Conservation (phyloP, 2,113 vertebrate species). For the Nymphicus hollandicus region DNA sequence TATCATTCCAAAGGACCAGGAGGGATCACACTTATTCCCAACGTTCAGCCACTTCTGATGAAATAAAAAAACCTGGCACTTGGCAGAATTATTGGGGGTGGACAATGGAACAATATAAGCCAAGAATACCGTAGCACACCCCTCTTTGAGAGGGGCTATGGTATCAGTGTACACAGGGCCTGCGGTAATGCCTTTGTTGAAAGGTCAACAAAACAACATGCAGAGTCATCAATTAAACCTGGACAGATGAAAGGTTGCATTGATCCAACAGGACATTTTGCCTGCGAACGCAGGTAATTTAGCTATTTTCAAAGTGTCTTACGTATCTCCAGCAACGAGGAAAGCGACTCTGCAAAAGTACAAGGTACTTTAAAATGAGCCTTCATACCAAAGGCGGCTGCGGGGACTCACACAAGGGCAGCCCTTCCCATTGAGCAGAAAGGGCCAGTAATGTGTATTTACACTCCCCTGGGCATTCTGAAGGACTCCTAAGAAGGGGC, state of each 20-base stretch:
- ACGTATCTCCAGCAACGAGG: background rate
- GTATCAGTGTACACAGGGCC: conserved; percentile 12
- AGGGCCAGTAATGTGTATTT: background rate
- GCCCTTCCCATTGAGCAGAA: background rate
- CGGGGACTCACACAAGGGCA: background rate
- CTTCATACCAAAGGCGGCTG: background rate
- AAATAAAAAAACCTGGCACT: background rate
- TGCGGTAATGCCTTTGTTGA: conserved; percentile 6
- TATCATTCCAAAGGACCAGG: background rate
- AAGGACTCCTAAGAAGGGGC: background rate
- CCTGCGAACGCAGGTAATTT: background rate
- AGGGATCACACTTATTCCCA: background rate
- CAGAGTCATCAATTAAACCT: conserved; percentile 38
- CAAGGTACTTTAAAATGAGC: background rate
- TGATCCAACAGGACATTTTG: conserved; percentile 9
- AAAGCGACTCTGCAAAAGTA: background rate
- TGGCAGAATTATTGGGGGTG: background rate
- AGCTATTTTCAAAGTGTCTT: background rate
- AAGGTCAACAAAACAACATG: conserved; percentile 40
- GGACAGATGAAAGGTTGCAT: conserved; percentile 29
- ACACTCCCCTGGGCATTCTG: background rate
- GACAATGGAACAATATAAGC: background rate
- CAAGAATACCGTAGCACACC: background rate
- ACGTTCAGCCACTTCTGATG: background rate
- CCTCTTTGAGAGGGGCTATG: background rate